A percentile compares a stretch with the other conserved stretches of the same genome.
Evolutionary conservation across 2,113 vertebrate genomes (phyloP).

Genomic region (Platysternon megacephalum): DNA sequence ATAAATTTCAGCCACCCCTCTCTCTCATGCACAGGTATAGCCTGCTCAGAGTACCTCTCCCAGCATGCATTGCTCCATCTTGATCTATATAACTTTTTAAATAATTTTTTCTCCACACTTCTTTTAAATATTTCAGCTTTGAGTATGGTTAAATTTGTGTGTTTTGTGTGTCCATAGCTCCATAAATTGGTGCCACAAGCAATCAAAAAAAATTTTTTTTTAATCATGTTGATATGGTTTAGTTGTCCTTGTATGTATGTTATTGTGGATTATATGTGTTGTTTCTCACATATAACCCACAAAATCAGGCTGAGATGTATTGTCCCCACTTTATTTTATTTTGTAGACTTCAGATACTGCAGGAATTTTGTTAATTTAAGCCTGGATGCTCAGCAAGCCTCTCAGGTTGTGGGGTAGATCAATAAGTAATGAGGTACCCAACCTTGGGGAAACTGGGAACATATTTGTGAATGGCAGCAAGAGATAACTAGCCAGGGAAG

Average conservation of each 20-base stretch:
- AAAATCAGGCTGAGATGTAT: background rate
- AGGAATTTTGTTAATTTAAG: background rate
- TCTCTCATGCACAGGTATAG: background rate
- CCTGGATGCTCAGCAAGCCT: background rate
- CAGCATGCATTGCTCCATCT: background rate
- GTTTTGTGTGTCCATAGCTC: background rate
- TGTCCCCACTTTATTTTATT: background rate
- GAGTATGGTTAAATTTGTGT: background rate
- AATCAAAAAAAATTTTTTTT: too few relatives aligned
- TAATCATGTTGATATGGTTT: background rate
- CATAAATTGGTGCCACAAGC: background rate
- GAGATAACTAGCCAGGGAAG: background rate
- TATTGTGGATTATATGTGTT: background rate
- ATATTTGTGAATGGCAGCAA: background rate
- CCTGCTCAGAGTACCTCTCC: too few relatives aligned
- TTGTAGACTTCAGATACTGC: background rate
- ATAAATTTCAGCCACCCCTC: too few relatives aligned
- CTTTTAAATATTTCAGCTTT: background rate
- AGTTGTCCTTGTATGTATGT: background rate
- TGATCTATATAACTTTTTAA: background rate
- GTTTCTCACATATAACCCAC: background rate
- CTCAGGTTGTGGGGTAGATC: background rate
- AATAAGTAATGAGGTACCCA: background rate
- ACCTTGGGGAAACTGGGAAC: background rate
- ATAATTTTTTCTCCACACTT: background rate